Evolutionary conservation across 2,113 vertebrate genomes (phyloP).

Genomic region (Pardalotus punctatus): DNA sequence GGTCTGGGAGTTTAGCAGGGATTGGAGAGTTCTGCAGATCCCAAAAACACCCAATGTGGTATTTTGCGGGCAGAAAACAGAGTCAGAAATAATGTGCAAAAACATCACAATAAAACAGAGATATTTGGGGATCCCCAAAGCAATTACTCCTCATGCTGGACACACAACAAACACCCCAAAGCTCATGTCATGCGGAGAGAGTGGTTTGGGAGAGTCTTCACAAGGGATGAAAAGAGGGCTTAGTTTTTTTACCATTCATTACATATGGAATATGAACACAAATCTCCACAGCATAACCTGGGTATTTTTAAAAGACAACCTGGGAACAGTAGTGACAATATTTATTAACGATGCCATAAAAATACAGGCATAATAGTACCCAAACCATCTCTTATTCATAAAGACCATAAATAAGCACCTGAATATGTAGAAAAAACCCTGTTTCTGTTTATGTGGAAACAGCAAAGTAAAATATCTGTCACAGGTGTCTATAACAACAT

Average conservation of each 20-base stretch:
- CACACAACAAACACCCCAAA: neutral
- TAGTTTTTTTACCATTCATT: neutral
- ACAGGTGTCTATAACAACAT: neutral
- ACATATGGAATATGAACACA: neutral
- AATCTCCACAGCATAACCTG: neutral
- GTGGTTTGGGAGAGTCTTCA: neutral
- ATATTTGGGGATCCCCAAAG: neutral
- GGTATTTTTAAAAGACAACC: neutral
- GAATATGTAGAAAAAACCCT: accelerated
- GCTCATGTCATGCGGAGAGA: neutral
- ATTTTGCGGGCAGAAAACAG: neutral
- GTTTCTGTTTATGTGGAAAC: neutral
- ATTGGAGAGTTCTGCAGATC: constrained; percentile 84
- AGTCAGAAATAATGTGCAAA: neutral
- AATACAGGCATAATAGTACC: neutral
- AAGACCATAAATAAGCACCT: neutral
- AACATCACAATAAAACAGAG: neutral
- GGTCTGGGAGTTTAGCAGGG: constrained; percentile 93
- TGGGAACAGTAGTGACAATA: neutral
- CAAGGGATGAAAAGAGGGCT: neutral
- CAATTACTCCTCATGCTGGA: neutral
- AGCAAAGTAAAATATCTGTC: neutral
- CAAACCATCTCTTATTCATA: neutral
- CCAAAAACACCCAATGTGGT: neutral
- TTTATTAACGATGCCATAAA: neutral